Conservation (phyloP, 2,888 invertebrate genomes). For the Hofmannophila pseudospretella region DNA sequence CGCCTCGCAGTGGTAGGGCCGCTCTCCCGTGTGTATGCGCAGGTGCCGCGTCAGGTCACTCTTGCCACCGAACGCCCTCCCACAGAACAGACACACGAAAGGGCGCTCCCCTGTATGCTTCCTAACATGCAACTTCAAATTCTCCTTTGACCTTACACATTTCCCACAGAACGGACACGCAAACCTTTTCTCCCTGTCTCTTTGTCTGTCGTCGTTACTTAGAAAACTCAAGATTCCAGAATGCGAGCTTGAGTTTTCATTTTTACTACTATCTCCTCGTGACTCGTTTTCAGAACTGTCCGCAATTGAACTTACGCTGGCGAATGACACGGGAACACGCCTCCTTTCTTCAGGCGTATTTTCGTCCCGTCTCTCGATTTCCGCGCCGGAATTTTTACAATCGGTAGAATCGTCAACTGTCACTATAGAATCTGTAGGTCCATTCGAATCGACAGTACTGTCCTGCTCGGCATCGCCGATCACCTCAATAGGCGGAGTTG, state of each 20-base stretch:
- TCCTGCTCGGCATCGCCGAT: constrained; percentile 80
- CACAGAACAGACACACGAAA: constrained; percentile 94
- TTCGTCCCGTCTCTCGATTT: constrained; percentile 56
- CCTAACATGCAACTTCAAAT: constrained; percentile 90
- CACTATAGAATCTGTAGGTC: constrained; percentile 65
- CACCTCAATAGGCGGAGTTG: constrained; percentile 68
- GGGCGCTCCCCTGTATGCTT: constrained; percentile 93
- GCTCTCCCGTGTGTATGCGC: constrained; percentile 92
- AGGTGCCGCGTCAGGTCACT: constrained; percentile 91
- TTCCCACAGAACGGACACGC: constrained; percentile 94
- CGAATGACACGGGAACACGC: constrained; percentile 68
- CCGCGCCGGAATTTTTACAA: constrained; percentile 58
- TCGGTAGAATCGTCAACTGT: constrained; percentile 70
- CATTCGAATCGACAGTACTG: constrained; percentile 84
- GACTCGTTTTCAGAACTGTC: constrained; percentile 73
- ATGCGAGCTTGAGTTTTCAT: constrained; percentile 75
- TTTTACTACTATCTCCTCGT: constrained; percentile 61
- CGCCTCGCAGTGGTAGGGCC: constrained; percentile 94
- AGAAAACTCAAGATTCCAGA: constrained; percentile 81
- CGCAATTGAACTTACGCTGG: constrained; percentile 73
- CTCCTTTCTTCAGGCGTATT: constrained; percentile 44
- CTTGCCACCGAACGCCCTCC: constrained; percentile 92
- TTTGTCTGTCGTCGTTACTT: constrained; percentile 73
- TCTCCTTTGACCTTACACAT: constrained; percentile 92
- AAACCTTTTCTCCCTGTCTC: constrained; percentile 85